Percentiles rank a stretch among this genome's conserved stretches.
Evolutionary conservation across 1,140 invertebrate genomes (phyloP).

Genomic region (Drosophila nigromelanica): DNA sequence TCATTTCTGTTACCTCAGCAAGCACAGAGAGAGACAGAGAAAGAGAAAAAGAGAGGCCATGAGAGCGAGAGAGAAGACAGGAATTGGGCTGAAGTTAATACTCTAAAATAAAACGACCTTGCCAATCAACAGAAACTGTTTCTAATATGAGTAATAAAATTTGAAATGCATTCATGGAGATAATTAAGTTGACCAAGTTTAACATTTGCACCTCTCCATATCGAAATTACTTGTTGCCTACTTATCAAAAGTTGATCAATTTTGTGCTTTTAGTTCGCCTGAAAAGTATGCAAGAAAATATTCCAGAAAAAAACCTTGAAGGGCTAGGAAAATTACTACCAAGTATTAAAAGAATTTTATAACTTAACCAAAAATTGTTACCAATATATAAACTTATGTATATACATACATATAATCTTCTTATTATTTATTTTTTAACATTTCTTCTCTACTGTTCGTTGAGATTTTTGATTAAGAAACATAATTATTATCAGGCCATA

Average conservation of each 20-base stretch:
- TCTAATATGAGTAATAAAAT: no score
- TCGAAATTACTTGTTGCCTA: not conserved
- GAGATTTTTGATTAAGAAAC: not conserved
- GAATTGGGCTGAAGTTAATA: not conserved
- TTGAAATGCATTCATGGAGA: no score
- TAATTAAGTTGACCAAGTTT: no score
- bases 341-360: not conserved
- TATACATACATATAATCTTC: not conserved
- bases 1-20: not conserved
- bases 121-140: no score
- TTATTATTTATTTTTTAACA: not conserved
- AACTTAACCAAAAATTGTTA: no score
- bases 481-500: conserved; percentile 33
- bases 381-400: no score
- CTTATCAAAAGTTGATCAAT: conserved; percentile 1
- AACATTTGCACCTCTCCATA: not conserved
- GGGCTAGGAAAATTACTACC: no score
- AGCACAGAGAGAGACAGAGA: not conserved
- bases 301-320: no score
- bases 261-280: not conserved
- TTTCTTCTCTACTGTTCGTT: not conserved
- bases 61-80: not conserved
- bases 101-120: no score
- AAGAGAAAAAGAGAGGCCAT: not conserved
- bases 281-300: conserved; percentile 1